Evolutionary conservation across 2,888 invertebrate species (phyloP).

Genomic region (Cheilosia urbana): DNA sequence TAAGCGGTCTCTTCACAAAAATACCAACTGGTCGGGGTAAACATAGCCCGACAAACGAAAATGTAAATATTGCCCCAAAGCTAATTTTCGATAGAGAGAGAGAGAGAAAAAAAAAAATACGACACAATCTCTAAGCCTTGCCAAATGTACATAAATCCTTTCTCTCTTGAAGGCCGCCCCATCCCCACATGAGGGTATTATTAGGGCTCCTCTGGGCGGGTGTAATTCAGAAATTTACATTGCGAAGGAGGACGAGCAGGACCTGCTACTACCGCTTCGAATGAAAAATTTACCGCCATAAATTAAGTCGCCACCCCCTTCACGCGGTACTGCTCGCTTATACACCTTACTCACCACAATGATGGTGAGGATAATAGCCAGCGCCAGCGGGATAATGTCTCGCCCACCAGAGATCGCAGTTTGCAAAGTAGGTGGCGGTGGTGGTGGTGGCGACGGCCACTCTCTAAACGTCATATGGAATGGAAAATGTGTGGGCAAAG

Average conservation of each 20-base stretch:
- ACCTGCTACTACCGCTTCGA: constrained; percentile 28
- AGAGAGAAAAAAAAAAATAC: constrained; percentile 23
- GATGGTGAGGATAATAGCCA: constrained; percentile 67
- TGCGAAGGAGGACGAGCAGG: constrained; percentile 18
- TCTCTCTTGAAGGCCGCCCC: constrained; percentile 21
- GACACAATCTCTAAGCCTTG: constrained; percentile 59
- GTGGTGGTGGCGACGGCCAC: neutral
- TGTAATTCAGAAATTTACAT: constrained; percentile 71
- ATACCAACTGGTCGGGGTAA: constrained; percentile 1
- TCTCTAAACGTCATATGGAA: constrained; percentile 66
- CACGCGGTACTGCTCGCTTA: constrained; percentile 23
- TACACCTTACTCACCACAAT: constrained; percentile 72
- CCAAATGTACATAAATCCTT: constrained; percentile 67
- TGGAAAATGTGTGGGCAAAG: constrained; percentile 58
- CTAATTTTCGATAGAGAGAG: constrained; percentile 47
- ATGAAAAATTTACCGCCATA: constrained; percentile 73
- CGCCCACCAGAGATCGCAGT: constrained; percentile 18
- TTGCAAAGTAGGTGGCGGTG: neutral
- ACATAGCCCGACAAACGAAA: constrained; percentile 54
- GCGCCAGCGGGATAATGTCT: constrained; percentile 60
- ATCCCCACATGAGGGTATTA: neutral
- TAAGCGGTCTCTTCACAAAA: neutral
- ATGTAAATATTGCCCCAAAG: constrained; percentile 58
- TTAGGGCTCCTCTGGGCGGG: neutral
- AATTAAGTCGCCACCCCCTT: constrained; percentile 54